Percentiles rank a stretch among this genome's conserved stretches.
These are phyloP conservation scores for Sander lucioperca DNA, from an alignment of 2,113 vertebrate genomes.

Conservation along the genomic window DNA sequence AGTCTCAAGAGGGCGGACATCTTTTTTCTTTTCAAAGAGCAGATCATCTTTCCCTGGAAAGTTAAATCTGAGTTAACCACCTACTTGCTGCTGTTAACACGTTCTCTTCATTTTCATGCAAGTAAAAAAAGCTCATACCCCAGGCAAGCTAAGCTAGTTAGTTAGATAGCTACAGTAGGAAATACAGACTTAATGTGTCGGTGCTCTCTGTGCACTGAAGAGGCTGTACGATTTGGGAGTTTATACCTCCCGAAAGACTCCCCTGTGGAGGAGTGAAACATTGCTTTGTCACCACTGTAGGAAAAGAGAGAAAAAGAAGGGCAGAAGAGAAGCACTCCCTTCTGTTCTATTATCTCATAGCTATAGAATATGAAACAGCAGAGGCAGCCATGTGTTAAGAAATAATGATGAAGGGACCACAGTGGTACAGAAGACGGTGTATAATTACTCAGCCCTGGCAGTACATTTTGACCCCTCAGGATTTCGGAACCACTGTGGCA, in stretches of 20 bases:
- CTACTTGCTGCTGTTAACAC: background rate
- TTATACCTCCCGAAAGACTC: slow-evolving; percentile 52
- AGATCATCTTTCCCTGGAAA: background rate
- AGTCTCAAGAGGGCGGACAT: slow-evolving; percentile 6
- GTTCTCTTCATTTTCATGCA: background rate
- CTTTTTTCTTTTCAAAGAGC: slow-evolving; percentile 1
- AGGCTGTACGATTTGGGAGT: slow-evolving; percentile 28
- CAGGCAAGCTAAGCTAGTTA: background rate
- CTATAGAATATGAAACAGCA: slow-evolving; percentile 62
- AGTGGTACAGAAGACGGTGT: slow-evolving; percentile 59
- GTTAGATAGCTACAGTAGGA: background rate
- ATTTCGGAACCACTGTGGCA: slow-evolving; percentile 53
- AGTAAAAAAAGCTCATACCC: background rate
- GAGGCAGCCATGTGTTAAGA: slow-evolving; percentile 64
- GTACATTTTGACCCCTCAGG: slow-evolving; percentile 71
- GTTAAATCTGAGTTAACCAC: slow-evolving; percentile 1
- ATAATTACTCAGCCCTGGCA: slow-evolving; percentile 73
- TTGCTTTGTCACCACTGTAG: slow-evolving; percentile 46
- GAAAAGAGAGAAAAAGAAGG: slow-evolving; percentile 21
- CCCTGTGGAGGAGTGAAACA: slow-evolving; percentile 54
- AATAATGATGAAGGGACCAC: slow-evolving; percentile 70
- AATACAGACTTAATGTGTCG: slow-evolving; percentile 7
- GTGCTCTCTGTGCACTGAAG: background rate
- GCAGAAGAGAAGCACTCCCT: slow-evolving; percentile 2
- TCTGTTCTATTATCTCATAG: slow-evolving; percentile 57